phyloP scores from a whole-genome alignment of 2,797 vertebrate species.

The Galago senegalensis region DNA sequence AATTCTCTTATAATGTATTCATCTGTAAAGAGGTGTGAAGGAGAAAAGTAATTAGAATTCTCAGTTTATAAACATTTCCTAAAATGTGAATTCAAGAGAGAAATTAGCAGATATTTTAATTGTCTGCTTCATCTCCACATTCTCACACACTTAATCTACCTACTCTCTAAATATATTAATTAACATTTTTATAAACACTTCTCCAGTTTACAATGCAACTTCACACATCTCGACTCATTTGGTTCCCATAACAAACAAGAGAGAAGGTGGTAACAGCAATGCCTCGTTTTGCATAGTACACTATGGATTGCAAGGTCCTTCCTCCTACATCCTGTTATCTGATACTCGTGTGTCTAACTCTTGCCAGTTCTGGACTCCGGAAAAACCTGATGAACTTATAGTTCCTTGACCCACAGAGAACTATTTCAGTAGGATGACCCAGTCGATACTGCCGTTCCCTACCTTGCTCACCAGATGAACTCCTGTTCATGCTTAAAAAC shows the following conservation, averaged over 20 bases:
- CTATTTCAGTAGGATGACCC: not conserved
- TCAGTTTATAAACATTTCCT: conserved; percentile 82
- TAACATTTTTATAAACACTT: conserved; percentile 69
- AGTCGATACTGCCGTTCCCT: not conserved
- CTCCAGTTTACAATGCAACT: conserved; percentile 30
- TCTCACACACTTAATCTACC: conserved; percentile 74
- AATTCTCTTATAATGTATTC: conserved; percentile 27
- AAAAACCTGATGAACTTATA: not conserved
- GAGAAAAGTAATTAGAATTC: conserved; percentile 79
- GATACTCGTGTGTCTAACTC: fast-evolving
- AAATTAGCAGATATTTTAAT: conserved; percentile 81
- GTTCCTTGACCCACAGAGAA: not conserved
- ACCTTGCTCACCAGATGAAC: not conserved
- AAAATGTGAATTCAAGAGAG: conserved; percentile 80
- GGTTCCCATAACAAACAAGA: not conserved
- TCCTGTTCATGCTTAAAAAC: conserved; percentile 11
- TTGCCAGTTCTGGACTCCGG: not conserved
- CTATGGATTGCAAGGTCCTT: not conserved
- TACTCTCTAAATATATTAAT: conserved; percentile 68
- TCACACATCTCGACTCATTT: not conserved
- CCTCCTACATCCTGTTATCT: not conserved
- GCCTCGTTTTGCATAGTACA: not conserved
- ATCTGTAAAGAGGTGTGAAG: conserved; percentile 67
- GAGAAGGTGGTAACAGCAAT: not conserved
- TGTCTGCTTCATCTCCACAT: conserved; percentile 67